Evolutionary conservation across 2,113 vertebrate genomes (phyloP).

Genomic region (Trichechus manatus): DNA sequence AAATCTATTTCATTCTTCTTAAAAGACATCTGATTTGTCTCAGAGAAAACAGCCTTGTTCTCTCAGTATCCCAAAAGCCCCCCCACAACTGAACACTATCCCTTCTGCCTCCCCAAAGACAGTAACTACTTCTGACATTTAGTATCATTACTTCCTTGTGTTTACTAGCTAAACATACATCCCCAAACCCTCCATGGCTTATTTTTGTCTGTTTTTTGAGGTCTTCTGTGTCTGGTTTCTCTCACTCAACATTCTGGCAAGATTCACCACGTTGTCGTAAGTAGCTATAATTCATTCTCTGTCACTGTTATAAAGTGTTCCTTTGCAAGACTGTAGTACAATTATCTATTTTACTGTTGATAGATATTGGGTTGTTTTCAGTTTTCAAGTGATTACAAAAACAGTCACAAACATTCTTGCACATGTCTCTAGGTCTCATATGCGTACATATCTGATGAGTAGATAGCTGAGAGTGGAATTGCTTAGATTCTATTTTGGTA

Average conservation of each 20-base stretch:
- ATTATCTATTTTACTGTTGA: background rate
- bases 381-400: constrained; percentile 1
- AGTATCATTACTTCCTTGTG: constrained; percentile 15
- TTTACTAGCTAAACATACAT: background rate
- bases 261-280: background rate
- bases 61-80: background rate
- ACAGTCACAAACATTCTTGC: background rate
- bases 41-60: background rate
- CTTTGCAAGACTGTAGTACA: background rate
- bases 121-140: background rate
- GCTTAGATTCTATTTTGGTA: too few species aligned
- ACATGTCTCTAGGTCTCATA: background rate
- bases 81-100: background rate
- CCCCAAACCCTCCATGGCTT: background rate
- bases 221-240: background rate
- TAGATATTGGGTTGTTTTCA: background rate
- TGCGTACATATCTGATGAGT: background rate
- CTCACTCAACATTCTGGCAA: background rate
- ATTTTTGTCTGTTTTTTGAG: constrained; percentile 22
- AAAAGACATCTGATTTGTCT: background rate
- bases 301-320: background rate
- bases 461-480: too few species aligned
- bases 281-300: background rate
- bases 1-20: background rate
- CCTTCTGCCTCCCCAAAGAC: background rate